Evolutionary conservation across 2,888 invertebrate species (phyloP).

Genomic region (Melolontha melolontha): DNA sequence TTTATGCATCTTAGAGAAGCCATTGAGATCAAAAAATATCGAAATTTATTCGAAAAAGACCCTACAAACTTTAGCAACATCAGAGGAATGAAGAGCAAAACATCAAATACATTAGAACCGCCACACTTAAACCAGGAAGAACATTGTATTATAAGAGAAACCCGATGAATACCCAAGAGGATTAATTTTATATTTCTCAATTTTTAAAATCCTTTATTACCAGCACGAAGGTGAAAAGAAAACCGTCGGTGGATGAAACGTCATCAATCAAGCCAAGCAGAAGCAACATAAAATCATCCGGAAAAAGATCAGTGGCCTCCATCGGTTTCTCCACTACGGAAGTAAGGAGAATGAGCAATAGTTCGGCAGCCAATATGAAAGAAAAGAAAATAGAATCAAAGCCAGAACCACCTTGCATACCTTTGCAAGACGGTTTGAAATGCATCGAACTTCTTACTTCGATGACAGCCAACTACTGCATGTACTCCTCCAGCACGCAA

Average conservation of each 20-base stretch:
- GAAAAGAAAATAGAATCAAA: constrained; percentile 55
- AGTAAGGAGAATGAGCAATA: not conserved
- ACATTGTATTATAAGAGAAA: too few relatives aligned
- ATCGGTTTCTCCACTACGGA: not conserved
- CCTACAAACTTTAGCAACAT: too few relatives aligned
- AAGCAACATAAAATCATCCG: not conserved
- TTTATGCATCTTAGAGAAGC: too few relatives aligned
- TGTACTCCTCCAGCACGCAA: constrained; percentile 65
- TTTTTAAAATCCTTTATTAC: not conserved
- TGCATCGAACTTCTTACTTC: constrained; percentile 67
- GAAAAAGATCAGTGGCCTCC: not conserved
- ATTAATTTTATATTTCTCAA: too few relatives aligned
- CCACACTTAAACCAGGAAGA: too few relatives aligned
- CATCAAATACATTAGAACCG: too few relatives aligned
- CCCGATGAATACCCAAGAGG: too few relatives aligned
- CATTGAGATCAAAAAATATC: too few relatives aligned
- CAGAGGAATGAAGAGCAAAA: too few relatives aligned
- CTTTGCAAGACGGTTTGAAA: constrained; percentile 55
- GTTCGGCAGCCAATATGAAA: constrained; percentile 9
- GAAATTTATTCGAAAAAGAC: too few relatives aligned
- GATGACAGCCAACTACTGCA: constrained; percentile 68
- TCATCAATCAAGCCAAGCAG: not conserved
- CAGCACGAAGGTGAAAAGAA: not conserved
- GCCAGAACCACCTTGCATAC: constrained; percentile 58
- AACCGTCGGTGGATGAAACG: not conserved